Conservation (phyloP, 2,888 invertebrate genomes). For the Eupithecia subumbrata region DNA sequence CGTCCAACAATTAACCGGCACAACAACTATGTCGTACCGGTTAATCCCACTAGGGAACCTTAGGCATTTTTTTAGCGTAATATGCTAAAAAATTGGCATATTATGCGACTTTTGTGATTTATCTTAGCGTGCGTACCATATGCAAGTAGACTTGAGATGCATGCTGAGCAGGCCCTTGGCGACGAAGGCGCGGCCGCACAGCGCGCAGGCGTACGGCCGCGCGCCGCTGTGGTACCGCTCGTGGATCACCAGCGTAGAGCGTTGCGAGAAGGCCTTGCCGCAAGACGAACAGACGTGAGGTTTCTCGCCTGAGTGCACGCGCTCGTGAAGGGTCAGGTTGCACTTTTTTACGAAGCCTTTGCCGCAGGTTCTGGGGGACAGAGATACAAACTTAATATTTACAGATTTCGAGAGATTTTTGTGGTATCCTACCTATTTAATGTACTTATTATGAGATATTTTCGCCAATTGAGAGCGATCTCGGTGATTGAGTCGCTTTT, state of each 20-base stretch:
- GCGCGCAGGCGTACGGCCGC: constrained; percentile 83
- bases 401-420: neutral
- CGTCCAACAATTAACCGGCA: too few species aligned
- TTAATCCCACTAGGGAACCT: too few species aligned
- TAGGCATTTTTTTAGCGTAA: too few species aligned
- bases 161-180: constrained; percentile 86
- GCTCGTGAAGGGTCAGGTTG: constrained; percentile 84
- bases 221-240: constrained; percentile 85
- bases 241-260: constrained; percentile 85
- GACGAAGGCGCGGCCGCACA: constrained; percentile 85
- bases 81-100: too few species aligned
- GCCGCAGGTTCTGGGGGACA: constrained; percentile 66
- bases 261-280: constrained; percentile 85
- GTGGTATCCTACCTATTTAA: too few species aligned
- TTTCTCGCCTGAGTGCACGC: constrained; percentile 85
- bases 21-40: too few species aligned
- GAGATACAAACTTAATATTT: neutral
- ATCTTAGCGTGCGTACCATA: constrained; percentile 53
- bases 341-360: constrained; percentile 85
- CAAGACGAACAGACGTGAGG: constrained; percentile 85
- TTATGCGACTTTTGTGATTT: neutral
- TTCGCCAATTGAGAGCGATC: neutral
- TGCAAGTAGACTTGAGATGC: constrained; percentile 83
- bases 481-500: neutral
- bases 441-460: too few species aligned